These are phyloP conservation scores for Ctena decussata DNA, from an alignment of 2,888 invertebrate species.

Conservation along the genomic window DNA sequence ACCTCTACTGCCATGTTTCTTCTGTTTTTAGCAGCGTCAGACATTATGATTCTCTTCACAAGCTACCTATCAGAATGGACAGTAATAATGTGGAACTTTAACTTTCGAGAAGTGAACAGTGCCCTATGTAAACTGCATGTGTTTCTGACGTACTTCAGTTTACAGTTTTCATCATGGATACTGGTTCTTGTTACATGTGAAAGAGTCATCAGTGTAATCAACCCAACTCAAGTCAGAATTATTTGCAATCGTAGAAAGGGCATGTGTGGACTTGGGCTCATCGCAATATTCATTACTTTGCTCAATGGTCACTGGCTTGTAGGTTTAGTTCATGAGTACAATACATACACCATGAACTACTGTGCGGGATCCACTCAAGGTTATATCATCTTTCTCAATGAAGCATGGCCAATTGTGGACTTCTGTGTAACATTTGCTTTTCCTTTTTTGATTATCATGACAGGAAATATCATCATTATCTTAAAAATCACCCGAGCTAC, in stretches of 20 bases:
- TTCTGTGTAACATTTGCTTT: background rate
- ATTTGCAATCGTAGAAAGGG: slow-evolving; percentile 33
- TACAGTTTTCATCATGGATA: slow-evolving; percentile 40
- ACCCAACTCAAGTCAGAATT: slow-evolving; percentile 37
- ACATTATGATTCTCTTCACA: background rate
- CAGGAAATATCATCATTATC: background rate
- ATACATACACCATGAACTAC: background rate
- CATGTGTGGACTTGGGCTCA: background rate
- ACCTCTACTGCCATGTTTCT: background rate
- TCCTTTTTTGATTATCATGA: background rate
- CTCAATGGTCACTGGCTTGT: background rate
- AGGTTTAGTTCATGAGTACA: background rate
- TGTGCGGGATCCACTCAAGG: background rate
- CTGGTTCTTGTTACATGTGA: slow-evolving; percentile 46
- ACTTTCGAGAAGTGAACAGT: background rate
- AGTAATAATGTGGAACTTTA: background rate
- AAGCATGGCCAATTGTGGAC: background rate
- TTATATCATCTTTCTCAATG: background rate
- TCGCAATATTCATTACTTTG: background rate
- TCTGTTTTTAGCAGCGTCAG: background rate
- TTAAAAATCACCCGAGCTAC: background rate
- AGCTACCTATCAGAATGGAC: background rate
- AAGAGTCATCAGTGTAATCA: slow-evolving; percentile 32
- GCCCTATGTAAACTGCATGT: background rate
- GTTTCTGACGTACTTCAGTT: slow-evolving; percentile 1